Evolutionary conservation across 2,888 invertebrate species (phyloP), one percentile per base, ranked within the genome.

Genomic region (Troides helena): DNA sequence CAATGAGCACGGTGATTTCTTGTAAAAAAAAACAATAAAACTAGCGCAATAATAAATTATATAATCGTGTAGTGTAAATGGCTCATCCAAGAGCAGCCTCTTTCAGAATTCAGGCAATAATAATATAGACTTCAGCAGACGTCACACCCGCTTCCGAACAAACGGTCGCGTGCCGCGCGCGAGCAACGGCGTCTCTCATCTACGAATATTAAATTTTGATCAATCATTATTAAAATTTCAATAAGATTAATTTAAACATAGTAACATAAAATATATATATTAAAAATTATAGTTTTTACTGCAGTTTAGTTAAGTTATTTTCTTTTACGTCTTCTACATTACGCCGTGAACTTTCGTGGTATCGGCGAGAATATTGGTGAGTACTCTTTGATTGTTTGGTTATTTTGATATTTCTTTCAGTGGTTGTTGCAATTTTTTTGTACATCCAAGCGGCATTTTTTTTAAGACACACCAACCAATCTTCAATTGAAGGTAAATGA

Each of bases 41-140:
- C 1, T 6, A 39, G 39, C 1, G 10, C 39, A 10, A 39, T 39
- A 7, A 1, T 39, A 39, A 39, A 63, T 46, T 3, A 14, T 57
- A 63, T 76, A 84, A 63, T 46, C 4, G 21, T 57, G 64, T 76
- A 84, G 81, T 81, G 62, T 85, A 83, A 88, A 84, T 70, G 60
- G 67, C 69, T 71, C 79, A 74, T 69, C 64, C 59, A 73, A 76
- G 70, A 76, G 76, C 81, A 81, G 81, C 77, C 78, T 82, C 78
- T 80, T 80, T 80, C 70, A 74, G 73, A 75, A 69, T 74, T 75
- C 76, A 74, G 74, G 75, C 77, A 60, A 70, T 46, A 78, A 81
- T 80, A 80, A 79, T 81, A 82, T 81, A 81, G 82, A 81, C 82
- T 62, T 58, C 58, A 57, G 21, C 46, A 88, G 85, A 86, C 79